These are phyloP conservation scores for Latrodectus hesperus DNA, from an alignment of 2,888 invertebrate genomes.

Conservation along the genomic window DNA sequence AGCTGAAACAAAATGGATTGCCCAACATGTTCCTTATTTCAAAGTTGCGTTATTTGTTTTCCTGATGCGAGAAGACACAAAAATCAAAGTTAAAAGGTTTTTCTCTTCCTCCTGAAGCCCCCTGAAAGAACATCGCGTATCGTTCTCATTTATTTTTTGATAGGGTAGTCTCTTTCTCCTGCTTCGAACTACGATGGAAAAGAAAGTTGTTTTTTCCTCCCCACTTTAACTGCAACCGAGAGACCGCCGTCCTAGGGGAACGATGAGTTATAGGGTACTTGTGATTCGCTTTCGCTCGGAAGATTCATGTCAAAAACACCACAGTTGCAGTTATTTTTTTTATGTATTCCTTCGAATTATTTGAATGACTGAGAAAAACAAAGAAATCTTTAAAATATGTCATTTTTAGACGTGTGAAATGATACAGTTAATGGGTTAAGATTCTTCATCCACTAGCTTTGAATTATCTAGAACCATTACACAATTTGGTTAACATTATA, in stretches of 20 bases:
- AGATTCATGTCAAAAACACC: no score
- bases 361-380: no score
- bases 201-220: not conserved
- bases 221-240: not conserved
- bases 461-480: no score
- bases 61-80: not conserved
- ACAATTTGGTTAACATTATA: no score
- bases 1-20: not conserved
- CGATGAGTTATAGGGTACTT: not conserved
- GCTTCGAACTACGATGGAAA: not conserved
- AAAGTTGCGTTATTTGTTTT: not conserved
- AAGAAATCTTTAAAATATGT: no score
- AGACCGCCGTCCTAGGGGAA: not conserved
- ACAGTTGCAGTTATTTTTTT: no score
- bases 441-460: no score
- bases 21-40: not conserved
- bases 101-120: not conserved
- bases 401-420: no score
- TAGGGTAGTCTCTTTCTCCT: not conserved
- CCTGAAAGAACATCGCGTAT: not conserved
- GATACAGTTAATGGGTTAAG: no score
- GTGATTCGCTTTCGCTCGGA: not conserved
- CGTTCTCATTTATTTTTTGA: not conserved
- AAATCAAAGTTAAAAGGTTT: conserved; percentile 5
- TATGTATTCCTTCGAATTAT: no score